Evolutionary conservation across 2,797 vertebrate genomes (phyloP), one percentile per base, ranked within the genome.

Genomic region (Leontopithecus rosalia): DNA sequence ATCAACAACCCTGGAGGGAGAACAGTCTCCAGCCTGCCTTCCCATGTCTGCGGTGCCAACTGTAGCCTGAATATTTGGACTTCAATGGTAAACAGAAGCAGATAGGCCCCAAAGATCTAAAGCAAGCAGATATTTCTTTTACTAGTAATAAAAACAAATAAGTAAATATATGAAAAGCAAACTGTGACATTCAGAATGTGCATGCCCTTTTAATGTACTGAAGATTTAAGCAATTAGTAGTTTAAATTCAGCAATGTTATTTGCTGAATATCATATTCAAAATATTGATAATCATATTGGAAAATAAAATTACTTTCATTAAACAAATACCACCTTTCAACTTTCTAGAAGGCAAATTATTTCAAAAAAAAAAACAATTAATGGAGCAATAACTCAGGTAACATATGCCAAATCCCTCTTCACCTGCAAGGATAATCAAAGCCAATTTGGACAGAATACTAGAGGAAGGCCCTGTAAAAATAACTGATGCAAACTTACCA

Each of bases 11-110:
- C 8, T 0, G 26, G 87, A 97, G 43, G 36, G 58, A 93, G 24
- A 93, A 95, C 67, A 97, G 94, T 83, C 50, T 52, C 61, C 61
- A 93, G 72, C 43, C 46, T 58, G 48, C 80, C 48, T 48, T 96
- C 83, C 48, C 41, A 4, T 81, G 48, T 33, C 72, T 70, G 43
- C 17, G 64, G 43, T 90, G 87, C 58, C 96, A 96, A 95, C 20
- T 84, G 48, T 17, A 88, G 81, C 48, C 85, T 70, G 91, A 97
- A 94, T 93, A 48, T 97, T 97, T 94, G 64, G 84, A 72, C 67
- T 89, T 94, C 67, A 70, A 1, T 52, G 48, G 7, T 80, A 96
- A 97, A 97, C 83, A 97, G 88, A 97, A 96, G 55, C 82, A 96
- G 82, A 67, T 36, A 91, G 55, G 5, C 22, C 39, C n/a, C 81